A percentile compares a stretch with the other conserved stretches of the same genome.
phyloP scores from a whole-genome alignment of 2,113 vertebrate genomes.

The Entelurus aequoreus region DNA sequence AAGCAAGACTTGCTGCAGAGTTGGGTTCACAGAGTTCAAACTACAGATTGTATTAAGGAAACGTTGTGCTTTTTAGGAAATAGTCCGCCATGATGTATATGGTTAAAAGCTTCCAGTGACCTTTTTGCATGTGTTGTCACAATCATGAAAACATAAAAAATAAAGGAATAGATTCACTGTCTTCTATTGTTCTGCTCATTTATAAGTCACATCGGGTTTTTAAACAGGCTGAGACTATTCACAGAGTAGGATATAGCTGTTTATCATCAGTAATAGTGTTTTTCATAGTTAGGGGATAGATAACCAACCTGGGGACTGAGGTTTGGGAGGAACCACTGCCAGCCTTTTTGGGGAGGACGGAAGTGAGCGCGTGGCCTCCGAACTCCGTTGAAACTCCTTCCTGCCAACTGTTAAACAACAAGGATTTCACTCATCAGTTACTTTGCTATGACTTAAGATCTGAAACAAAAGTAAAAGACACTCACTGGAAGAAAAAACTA shows the following conservation, averaged over 20 bases:
- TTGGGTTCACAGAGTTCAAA: background rate
- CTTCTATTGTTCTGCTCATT: too few species aligned
- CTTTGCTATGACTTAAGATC: too few species aligned
- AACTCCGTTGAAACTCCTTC: slow-evolving; percentile 84
- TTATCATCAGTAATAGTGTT: background rate
- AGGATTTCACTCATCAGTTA: background rate
- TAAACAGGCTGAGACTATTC: too few species aligned
- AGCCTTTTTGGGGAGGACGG: slow-evolving; percentile 85
- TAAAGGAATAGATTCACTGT: too few species aligned
- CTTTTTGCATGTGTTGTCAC: background rate
- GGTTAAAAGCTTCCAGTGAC: background rate
- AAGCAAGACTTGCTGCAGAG: background rate
- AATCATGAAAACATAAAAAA: background rate
- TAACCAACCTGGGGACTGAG: slow-evolving; percentile 83
- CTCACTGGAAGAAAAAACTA: too few species aligned
- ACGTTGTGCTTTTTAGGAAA: background rate
- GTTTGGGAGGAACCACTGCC: slow-evolving; percentile 74
- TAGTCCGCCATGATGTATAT: background rate
- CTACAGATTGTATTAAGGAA: background rate
- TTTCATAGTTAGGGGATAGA: background rate
- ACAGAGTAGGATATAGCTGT: background rate
- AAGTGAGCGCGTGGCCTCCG: slow-evolving; percentile 76
- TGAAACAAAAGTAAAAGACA: too few species aligned
- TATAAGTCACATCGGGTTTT: too few species aligned
- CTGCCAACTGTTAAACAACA: slow-evolving; percentile 68